Evolutionary conservation across 2,113 vertebrate species (phyloP), one percentile per base, ranked within the genome.

Genomic region (Sula dactylatra): DNA sequence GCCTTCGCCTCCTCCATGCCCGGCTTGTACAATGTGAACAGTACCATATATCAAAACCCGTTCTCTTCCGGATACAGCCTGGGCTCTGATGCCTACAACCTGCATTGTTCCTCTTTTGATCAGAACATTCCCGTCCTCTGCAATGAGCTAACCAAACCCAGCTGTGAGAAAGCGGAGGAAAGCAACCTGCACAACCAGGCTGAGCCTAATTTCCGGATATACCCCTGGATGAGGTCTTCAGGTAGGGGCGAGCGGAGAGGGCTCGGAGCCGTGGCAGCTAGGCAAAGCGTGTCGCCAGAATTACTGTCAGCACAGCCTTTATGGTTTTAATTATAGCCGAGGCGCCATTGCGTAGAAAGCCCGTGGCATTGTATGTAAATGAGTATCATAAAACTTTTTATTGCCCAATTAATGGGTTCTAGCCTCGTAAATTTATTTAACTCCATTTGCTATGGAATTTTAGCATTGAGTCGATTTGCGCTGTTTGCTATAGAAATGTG

Each of bases 371-470:
- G 98, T 98, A 98, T 98, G 98, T 98, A 98, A 99, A 98, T 98
- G 98, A 98, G 98, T 98, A 99, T 98, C 99, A 98, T 99, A 99
- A 99, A 99, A 99, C 98, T 99, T 99, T 98, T 99, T 99, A 99
- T 98, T 97, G 97, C 98, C 97, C 98, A 98, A 98, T 98, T 98
- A 98, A 98, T 98, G 98, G 98, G 95, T 98, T 98, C 97, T 95
- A 98, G 97, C 98, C 98, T 98, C 98, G 95, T 98, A 98, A 98
- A 98, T 98, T 98, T 98, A 98, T 98, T 98, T 98, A 98, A 98
- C 98, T 98, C 98, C 96, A 73, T 98, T 98, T 98, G 96, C 95
- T 97, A 96, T 97, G 97, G 97, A 98, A 98, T 98, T 97, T 97
- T 97, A 97, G 96, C 95, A 66, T 95, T 91, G 94, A 92, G 94